Conservation (phyloP, 2,888 invertebrate genomes). For the Teleogryllus oceanicus region DNA sequence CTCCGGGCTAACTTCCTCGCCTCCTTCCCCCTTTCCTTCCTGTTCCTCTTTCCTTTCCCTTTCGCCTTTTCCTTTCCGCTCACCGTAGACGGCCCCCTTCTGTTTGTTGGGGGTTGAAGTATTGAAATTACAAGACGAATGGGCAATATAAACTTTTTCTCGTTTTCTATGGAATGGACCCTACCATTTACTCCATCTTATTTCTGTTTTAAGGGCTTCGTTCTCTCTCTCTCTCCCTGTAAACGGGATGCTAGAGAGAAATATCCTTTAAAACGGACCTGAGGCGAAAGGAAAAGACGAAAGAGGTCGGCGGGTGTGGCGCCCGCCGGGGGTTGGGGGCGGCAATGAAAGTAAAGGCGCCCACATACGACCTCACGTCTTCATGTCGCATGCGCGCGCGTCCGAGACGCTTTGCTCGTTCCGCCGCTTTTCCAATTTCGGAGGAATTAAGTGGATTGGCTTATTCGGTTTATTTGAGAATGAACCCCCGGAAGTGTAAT, state of each 20-base stretch:
- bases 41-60: neutral
- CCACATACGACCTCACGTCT: too few species aligned
- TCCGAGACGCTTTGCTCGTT: too few species aligned
- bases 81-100: slow-evolving; percentile 18
- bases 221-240: neutral
- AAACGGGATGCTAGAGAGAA: neutral
- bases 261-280: slow-evolving; percentile 4
- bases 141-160: slow-evolving; percentile 33
- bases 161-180: slow-evolving; percentile 28
- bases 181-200: slow-evolving; percentile 28
- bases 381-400: too few species aligned
- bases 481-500: too few species aligned
- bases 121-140: slow-evolving; percentile 38
- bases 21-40: neutral
- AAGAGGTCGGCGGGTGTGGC: slow-evolving; percentile 20
- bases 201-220: slow-evolving; percentile 31
- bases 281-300: slow-evolving; percentile 24
- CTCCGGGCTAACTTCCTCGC: slow-evolving; percentile 23
- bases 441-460: too few species aligned
- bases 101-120: slow-evolving; percentile 30
- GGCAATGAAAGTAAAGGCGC: slow-evolving; percentile 29
- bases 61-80: neutral
- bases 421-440: too few species aligned
- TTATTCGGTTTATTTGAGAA: too few species aligned
- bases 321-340: neutral